These are phyloP conservation scores for Globodera rostochiensis DNA, from an alignment of 1,140 invertebrate species.

Conservation along the genomic window DNA sequence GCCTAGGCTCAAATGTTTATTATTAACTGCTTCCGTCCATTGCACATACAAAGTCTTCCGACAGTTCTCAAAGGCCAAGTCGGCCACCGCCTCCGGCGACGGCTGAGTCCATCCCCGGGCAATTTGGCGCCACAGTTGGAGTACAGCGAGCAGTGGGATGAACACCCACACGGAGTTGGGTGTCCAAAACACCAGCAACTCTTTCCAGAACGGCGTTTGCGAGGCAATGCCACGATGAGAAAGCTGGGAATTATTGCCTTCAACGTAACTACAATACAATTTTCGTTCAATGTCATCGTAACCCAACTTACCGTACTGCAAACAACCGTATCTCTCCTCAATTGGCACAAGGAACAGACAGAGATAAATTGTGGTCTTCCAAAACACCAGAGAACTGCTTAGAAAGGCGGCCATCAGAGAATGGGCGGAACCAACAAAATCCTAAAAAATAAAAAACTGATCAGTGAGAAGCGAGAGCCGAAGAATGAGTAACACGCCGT, in stretches of 20 bases:
- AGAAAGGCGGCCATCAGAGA: slow-evolving; percentile 54
- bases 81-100: background rate
- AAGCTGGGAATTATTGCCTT: slow-evolving; percentile 13
- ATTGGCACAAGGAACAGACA: slow-evolving; percentile 49
- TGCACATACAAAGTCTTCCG: background rate
- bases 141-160: slow-evolving; percentile 38
- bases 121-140: background rate
- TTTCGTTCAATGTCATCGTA: too few relatives aligned
- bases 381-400: slow-evolving; percentile 56
- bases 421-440: slow-evolving; percentile 47
- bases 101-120: background rate
- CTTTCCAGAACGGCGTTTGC: slow-evolving; percentile 31
- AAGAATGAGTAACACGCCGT: slow-evolving; percentile 23
- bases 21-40: background rate
- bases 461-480: background rate
- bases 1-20: background rate
- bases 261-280: background rate
- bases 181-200: slow-evolving; percentile 49
- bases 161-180: slow-evolving; percentile 51
- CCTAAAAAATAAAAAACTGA: slow-evolving; percentile 16
- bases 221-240: slow-evolving; percentile 23
- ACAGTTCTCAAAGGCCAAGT: background rate
- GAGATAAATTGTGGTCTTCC: slow-evolving; percentile 59
- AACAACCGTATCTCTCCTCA: slow-evolving; percentile 1
- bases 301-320: background rate